phyloP scores from a whole-genome alignment of 2,888 invertebrate species.

The Idaea dimidiata region DNA sequence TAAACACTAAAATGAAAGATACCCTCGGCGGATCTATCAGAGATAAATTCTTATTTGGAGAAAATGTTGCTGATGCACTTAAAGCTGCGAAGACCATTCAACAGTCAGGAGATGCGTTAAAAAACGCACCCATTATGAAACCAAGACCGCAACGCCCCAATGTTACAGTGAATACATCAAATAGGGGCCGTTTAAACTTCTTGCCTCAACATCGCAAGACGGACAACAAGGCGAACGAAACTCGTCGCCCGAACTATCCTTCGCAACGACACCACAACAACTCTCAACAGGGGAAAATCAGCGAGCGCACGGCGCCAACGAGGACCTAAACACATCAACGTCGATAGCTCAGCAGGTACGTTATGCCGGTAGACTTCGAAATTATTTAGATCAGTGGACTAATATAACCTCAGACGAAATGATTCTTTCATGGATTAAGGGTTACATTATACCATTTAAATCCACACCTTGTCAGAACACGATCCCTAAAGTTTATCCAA shows the following conservation, averaged over 20 bases:
- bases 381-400: background rate
- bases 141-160: background rate
- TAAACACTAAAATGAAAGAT: slow-evolving; percentile 29
- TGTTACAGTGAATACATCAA: background rate
- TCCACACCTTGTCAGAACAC: background rate
- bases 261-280: background rate
- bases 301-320: background rate
- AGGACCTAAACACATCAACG: background rate
- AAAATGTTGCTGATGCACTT: slow-evolving; percentile 6
- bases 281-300: background rate
- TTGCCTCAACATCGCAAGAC: background rate
- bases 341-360: background rate
- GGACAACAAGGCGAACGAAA: background rate
- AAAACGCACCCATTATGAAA: background rate
- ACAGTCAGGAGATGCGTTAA: slow-evolving; percentile 2
- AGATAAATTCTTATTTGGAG: slow-evolving; percentile 9
- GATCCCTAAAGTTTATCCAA: background rate
- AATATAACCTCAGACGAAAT: background rate
- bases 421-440: background rate
- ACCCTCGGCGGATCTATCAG: slow-evolving; percentile 10
- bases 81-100: slow-evolving; percentile 8
- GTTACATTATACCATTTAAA: background rate
- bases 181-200: no score
- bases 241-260: background rate
- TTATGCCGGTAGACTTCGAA: background rate